These are phyloP conservation scores for Poicephalus meyeri DNA, from an alignment of 2,113 vertebrate genomes.

Conservation along the genomic window DNA sequence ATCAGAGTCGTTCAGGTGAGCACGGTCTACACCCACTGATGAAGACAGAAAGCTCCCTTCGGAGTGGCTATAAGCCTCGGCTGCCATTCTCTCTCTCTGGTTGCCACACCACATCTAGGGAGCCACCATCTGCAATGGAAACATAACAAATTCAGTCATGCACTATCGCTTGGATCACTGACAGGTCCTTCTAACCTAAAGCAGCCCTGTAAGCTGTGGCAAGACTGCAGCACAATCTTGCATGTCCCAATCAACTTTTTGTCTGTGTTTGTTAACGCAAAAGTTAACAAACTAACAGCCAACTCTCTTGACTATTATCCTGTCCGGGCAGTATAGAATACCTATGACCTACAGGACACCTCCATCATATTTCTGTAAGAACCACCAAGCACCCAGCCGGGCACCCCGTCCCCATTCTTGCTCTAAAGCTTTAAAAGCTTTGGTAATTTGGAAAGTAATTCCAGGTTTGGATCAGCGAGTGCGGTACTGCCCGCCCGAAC, in stretches of 20 bases:
- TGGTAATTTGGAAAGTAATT: accelerated
- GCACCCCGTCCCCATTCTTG: background rate
- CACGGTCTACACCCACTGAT: background rate
- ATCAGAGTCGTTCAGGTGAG: background rate
- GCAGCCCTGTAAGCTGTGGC: accelerated
- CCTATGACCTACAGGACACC: accelerated
- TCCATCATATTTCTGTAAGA: background rate
- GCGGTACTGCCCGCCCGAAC: background rate
- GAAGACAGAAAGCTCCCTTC: background rate
- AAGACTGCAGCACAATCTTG: accelerated
- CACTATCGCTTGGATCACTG: accelerated
- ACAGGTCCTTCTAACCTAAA: background rate
- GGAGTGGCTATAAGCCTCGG: background rate
- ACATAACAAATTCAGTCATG: background rate
- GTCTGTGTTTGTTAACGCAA: background rate
- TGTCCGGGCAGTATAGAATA: accelerated
- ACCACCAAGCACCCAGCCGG: background rate
- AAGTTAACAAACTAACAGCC: background rate
- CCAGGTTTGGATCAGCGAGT: accelerated
- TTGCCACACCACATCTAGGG: background rate
- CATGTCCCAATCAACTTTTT: accelerated
- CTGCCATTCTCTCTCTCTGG: conserved; percentile 4
- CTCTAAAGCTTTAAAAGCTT: background rate
- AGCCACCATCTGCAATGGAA: background rate
- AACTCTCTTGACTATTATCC: accelerated